These are phyloP conservation scores for Elephantulus edwardii DNA, from an alignment of 2,113 vertebrate species.

Conservation along the genomic window DNA sequence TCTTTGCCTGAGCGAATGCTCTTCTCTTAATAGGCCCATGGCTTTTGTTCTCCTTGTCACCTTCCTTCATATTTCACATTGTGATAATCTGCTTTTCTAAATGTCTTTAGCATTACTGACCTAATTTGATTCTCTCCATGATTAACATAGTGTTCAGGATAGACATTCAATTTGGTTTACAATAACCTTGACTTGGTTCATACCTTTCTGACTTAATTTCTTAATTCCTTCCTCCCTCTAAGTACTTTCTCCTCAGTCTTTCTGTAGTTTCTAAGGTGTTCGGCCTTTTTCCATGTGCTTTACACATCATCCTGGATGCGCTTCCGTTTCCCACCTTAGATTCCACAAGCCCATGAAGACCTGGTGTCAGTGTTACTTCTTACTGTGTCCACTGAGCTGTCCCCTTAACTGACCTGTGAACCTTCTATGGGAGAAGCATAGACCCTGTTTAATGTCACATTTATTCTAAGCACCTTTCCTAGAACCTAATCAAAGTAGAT, in stretches of 20 bases:
- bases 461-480: background rate
- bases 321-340: background rate
- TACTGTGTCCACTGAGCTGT: background rate
- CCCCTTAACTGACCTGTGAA: background rate
- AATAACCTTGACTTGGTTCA: background rate
- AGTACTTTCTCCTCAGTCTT: background rate
- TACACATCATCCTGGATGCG: background rate
- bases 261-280: rapidly evolving
- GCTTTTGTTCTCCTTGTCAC: background rate
- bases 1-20: background rate
- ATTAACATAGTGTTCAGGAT: too few species aligned
- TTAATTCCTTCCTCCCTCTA: background rate
- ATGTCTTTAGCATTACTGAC: rapidly evolving
- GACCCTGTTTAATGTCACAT: background rate
- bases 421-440: background rate
- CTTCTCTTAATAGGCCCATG: background rate
- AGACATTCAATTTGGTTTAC: background rate
- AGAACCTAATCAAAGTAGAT: background rate
- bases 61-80: background rate
- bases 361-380: background rate
- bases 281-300: rapidly evolving
- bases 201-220: background rate
- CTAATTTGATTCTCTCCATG: background rate
- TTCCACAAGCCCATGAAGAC: background rate
- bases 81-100: background rate